Evolutionary conservation across 2,113 vertebrate species (phyloP).

Genomic region (Apodemus sylvaticus): DNA sequence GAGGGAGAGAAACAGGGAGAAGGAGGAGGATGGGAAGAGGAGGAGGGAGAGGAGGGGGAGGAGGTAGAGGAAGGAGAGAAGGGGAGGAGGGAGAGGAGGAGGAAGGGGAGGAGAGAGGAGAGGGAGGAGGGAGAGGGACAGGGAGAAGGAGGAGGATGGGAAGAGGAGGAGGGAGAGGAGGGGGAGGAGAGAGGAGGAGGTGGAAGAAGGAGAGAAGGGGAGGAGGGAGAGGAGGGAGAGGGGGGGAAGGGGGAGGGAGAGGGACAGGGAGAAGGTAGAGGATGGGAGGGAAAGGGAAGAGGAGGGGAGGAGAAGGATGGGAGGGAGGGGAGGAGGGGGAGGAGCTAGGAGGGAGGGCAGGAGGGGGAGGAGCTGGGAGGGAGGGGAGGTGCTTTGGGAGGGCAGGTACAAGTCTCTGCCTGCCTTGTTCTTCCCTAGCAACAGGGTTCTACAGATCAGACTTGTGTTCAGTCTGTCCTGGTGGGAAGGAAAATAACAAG

Average conservation of each 20-base stretch:
- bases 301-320: no score
- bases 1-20: fast-evolving
- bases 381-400: not conserved
- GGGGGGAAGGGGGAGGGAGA: no score
- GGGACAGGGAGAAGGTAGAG: no score
- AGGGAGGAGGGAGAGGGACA: no score
- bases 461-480: not conserved
- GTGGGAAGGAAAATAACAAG: not conserved
- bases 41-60: fast-evolving
- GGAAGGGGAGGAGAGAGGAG: no score
- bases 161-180: no score
- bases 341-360: fast-evolving
- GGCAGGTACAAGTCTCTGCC: no score
- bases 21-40: fast-evolving
- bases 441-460: not conserved
- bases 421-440: no score
- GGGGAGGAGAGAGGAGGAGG: no score
- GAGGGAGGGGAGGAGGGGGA: not conserved
- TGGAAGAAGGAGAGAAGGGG: no score
- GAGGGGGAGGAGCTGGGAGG: fast-evolving
- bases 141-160: fast-evolving
- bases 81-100: not conserved
- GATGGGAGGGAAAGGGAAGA: not conserved
- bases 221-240: no score
- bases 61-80: not conserved